Conservation (phyloP, 2,888 invertebrate genomes). For the Drosophila nr. perissopoda region DNA sequence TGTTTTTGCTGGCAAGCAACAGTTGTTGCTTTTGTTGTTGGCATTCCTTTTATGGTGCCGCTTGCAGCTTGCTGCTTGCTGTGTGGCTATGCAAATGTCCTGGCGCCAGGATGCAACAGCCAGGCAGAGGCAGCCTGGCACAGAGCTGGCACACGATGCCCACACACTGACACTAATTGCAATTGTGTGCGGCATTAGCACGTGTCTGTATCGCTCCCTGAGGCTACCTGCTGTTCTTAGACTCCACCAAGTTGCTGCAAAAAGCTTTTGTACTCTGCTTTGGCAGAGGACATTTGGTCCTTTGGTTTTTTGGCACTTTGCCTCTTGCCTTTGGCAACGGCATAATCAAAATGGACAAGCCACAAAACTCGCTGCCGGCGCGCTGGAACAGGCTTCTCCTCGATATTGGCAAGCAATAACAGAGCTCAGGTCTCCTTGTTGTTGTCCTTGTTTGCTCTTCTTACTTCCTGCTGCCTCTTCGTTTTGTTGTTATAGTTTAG, state of each 20-base stretch:
- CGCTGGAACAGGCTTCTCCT: conserved; percentile 10
- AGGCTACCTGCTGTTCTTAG: conserved; percentile 21
- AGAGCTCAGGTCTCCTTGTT: conserved; percentile 20
- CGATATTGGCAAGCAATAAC: conserved; percentile 69
- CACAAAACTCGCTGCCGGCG: conserved; percentile 40
- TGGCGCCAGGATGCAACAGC: conserved; percentile 24
- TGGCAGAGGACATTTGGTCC: conserved; percentile 28
- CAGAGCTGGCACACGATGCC: conserved; percentile 39
- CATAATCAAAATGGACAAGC: conserved; percentile 75
- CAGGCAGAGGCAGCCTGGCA: not conserved
- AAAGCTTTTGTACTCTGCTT: conserved; percentile 58
- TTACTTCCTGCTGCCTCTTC: not conserved
- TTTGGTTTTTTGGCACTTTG: conserved; percentile 55
- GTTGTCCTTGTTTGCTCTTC: not conserved
- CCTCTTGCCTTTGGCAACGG: conserved; percentile 62
- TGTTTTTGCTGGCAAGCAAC: conserved; percentile 4
- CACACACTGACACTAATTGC: conserved; percentile 78
- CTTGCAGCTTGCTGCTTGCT: conserved; percentile 8
- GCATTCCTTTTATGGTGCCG: conserved; percentile 65
- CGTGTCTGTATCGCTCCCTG: conserved; percentile 62
- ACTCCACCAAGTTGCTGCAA: conserved; percentile 20
- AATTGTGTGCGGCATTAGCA: conserved; percentile 78
- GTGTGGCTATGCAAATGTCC: conserved; percentile 63
- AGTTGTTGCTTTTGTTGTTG: conserved; percentile 10
- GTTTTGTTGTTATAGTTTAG: conserved; percentile 23